Base-by-base conservation (phyloP, 2,888 invertebrate species). In the Melanchra persicariae region DNA sequence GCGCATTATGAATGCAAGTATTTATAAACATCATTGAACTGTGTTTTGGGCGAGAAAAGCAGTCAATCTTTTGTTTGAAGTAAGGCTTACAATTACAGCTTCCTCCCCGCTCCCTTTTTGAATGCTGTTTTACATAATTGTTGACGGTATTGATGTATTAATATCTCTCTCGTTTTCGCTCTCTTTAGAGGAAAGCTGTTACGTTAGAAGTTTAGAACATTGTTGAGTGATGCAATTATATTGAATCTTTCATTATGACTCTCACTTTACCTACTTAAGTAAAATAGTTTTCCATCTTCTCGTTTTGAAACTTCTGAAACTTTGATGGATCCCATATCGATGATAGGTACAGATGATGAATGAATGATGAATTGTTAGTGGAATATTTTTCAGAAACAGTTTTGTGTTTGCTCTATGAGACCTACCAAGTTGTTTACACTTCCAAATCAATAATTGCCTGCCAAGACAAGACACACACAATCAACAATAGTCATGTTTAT, bases 1-100 rank as follows among this genome's bases (percentile, higher is more conserved):
- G 79, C 60, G 60, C 57, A 72, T 26, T 55, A 61, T n/a, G 34
- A 45, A 43, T 49, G 30, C 45, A 58, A n/a, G 15, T n/a, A 62
- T 22, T 22, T 51, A 58, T 45, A 61, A 57, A 61, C 51, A 47
- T 70, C 51, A 40, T 70, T 10, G 12, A 17, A 15, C 19, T 1
- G 9, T 34, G 4, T 37, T 60, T 26, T 47, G n/a, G 1, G 57
- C 37, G 57, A 37, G n/a, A 57, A 69, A 68, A 12, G 2, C 30
- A 24, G 12, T 5, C 12, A 30, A 26, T 26, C 30, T 8, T 5
- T 34, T 54, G 10, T 54, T 34, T 24, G 1, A 43, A 24, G 17
- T 1, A 5, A 26, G 1, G 12, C 10, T n/a, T 24, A 30, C 30
- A n/a, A 7, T 12, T 30, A 30, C 12, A 22, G 24, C 8, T 8